phyloP scores from a whole-genome alignment of 2,888 invertebrate species.

The Sinelater perroti region DNA sequence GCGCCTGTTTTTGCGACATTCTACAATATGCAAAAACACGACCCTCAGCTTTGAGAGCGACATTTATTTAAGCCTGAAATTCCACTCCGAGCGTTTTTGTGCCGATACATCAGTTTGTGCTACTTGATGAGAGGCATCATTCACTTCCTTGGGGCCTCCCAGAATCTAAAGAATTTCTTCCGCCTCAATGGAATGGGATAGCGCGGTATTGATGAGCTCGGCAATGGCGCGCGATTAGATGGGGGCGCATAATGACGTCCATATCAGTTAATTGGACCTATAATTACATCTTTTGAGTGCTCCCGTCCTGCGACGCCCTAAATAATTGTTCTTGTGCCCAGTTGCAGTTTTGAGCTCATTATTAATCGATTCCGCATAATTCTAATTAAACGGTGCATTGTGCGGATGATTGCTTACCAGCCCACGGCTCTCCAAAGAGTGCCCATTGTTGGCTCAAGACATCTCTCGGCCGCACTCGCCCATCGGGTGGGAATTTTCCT shows the following conservation, averaged over 20 bases:
- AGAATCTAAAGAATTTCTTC: background rate
- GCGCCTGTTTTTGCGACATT: too few species aligned
- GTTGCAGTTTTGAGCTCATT: background rate
- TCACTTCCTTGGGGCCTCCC: background rate
- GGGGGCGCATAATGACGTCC: conserved; percentile 12
- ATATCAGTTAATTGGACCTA: conserved; percentile 14
- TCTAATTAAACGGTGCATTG: conserved; percentile 8
- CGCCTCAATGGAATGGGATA: conserved; percentile 1
- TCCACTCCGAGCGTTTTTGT: background rate
- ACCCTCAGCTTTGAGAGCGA: too few species aligned
- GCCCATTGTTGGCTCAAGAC: background rate
- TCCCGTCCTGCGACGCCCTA: background rate
- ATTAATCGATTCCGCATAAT: conserved; percentile 7
- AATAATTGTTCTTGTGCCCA: conserved; percentile 3
- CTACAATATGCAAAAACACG: too few species aligned
- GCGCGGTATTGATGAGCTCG: too few species aligned
- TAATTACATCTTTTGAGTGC: conserved; percentile 15
- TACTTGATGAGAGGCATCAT: conserved; percentile 5
- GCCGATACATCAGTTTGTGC: background rate
- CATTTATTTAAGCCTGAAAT: too few species aligned
- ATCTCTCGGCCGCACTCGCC: background rate
- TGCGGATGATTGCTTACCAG: too few species aligned
- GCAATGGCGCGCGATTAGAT: too few species aligned
- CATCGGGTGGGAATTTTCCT: background rate
- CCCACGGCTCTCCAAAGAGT: too few species aligned